Conservation (phyloP, 2,113 vertebrate species). For the Chascanopsetta lugubris region DNA sequence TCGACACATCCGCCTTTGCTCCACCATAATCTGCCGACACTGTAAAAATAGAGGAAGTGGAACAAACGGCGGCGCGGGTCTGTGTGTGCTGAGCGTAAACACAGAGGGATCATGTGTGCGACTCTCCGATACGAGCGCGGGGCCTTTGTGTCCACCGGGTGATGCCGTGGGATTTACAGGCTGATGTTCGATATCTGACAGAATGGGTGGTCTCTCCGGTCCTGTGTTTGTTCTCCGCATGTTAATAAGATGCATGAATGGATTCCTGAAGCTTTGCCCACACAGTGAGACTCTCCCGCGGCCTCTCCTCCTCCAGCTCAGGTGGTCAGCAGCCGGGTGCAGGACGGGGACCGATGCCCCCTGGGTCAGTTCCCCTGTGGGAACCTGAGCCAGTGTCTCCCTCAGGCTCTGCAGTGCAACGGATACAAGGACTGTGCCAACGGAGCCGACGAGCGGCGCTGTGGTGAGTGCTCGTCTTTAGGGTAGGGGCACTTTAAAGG, state of each 20-base stretch:
- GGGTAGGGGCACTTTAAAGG: background rate
- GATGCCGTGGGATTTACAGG: conserved; percentile 3
- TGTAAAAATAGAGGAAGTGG: background rate
- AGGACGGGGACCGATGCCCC: conserved; percentile 69
- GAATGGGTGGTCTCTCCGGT: too few species aligned
- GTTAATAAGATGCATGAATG: too few species aligned
- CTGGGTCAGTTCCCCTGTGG: conserved; percentile 86
- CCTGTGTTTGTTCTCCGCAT: too few species aligned
- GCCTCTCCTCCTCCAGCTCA: conserved; percentile 23
- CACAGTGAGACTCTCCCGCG: too few species aligned
- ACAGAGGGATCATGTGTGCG: background rate
- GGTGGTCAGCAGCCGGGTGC: conserved; percentile 44
- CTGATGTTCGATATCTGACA: too few species aligned
- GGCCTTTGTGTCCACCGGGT: background rate
- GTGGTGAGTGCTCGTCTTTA: conserved; percentile 70
- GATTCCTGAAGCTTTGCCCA: too few species aligned
- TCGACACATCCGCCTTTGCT: background rate
- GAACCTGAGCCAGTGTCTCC: conserved; percentile 82
- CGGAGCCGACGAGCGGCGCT: conserved; percentile 81
- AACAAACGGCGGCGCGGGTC: background rate
- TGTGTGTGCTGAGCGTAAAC: background rate
- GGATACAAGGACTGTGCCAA: conserved; percentile 85
- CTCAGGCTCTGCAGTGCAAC: conserved; percentile 81
- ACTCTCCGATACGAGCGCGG: background rate
- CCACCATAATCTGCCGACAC: background rate